These are phyloP conservation scores for Prenolepis imparis DNA, from an alignment of 2,888 invertebrate genomes.

Conservation along the genomic window DNA sequence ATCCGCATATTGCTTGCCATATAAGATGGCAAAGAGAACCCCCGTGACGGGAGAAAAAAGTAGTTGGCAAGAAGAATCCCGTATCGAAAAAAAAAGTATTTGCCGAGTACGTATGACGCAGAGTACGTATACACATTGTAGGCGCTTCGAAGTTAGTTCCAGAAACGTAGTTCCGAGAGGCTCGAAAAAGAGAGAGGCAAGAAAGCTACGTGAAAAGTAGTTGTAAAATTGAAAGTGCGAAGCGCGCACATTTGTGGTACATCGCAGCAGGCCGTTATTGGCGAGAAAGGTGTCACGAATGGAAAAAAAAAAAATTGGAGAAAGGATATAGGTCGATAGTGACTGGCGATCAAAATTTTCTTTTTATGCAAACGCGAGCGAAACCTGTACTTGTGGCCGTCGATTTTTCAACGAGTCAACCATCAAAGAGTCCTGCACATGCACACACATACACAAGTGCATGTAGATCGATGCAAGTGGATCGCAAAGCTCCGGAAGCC, in stretches of 20 bases:
- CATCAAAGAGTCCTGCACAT: slow-evolving; percentile 64
- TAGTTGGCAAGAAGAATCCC: not conserved
- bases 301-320: slow-evolving; percentile 34
- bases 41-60: slow-evolving; percentile 12
- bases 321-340: slow-evolving; percentile 15
- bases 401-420: slow-evolving; percentile 77
- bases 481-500: slow-evolving; percentile 26
- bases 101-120: not conserved
- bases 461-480: slow-evolving; percentile 19
- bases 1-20: slow-evolving; percentile 40
- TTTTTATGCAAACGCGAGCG: slow-evolving; percentile 78
- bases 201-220: slow-evolving; percentile 64
- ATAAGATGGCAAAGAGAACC: slow-evolving; percentile 35
- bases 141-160: not conserved
- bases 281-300: slow-evolving; percentile 60
- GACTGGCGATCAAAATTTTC: slow-evolving; percentile 66
- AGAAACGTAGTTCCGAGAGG: not conserved
- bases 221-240: slow-evolving; percentile 72
- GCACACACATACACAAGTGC: not conserved
- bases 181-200: not conserved
- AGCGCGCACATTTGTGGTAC: slow-evolving; percentile 32
- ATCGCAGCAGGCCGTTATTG: slow-evolving; percentile 55
- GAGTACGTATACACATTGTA: slow-evolving; percentile 1
- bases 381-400: slow-evolving; percentile 76
- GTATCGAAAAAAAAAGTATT: slow-evolving; percentile 16